Percentiles rank a stretch among this genome's conserved stretches.
Conservation (phyloP, 2,888 invertebrate species). For the Vesta saturnalis region DNA sequence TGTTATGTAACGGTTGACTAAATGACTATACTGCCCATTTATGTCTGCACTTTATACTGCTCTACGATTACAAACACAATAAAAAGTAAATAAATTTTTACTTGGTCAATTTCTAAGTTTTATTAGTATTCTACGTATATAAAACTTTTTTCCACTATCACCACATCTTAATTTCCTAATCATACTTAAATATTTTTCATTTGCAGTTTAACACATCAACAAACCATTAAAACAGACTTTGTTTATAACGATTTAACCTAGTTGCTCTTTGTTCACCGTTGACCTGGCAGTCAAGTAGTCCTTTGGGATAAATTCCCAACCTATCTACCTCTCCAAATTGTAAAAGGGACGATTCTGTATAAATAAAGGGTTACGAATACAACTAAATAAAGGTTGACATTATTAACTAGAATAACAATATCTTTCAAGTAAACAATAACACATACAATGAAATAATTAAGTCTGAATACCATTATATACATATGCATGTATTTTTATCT, state of each 20-base stretch:
- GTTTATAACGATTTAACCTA: constrained; percentile 30
- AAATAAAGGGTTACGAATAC: constrained; percentile 22
- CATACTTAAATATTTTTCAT: neutral
- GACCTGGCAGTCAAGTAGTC: constrained; percentile 34
- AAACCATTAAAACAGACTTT: constrained; percentile 11
- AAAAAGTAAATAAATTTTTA: neutral
- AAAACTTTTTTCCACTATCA: too few species aligned
- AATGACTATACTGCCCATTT: constrained; percentile 22
- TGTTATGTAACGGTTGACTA: constrained; percentile 16
- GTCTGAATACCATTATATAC: too few species aligned
- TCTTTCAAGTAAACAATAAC: too few species aligned
- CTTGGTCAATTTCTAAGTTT: constrained; percentile 13
- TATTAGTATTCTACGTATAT: constrained; percentile 1
- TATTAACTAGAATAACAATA: neutral
- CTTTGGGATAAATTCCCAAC: constrained; percentile 35
- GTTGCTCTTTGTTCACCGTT: constrained; percentile 26
- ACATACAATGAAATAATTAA: too few species aligned
- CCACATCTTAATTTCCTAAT: too few species aligned
- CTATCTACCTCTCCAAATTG: constrained; percentile 34
- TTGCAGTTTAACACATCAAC: neutral
- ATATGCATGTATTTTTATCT: too few species aligned
- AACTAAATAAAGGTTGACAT: constrained; percentile 20
- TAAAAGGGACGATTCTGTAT: constrained; percentile 28
- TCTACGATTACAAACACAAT: neutral
- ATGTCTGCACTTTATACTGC: constrained; percentile 25